phyloP scores from a whole-genome alignment of 1,140 invertebrate species.

The Hylyphantes graminicola region DNA sequence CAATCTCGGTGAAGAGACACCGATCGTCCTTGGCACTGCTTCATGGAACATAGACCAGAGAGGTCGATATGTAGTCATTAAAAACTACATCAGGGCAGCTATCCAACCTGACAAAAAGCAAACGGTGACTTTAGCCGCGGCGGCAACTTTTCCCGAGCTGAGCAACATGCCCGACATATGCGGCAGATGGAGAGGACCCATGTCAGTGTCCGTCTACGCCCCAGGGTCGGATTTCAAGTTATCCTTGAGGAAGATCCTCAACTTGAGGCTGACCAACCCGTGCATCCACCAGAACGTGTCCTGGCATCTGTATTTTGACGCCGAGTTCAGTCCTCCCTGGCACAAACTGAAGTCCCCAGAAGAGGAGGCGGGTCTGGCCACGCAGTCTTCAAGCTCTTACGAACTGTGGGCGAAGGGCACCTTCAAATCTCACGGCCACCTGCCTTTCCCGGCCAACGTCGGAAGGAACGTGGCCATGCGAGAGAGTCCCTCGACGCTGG shows the following conservation, averaged over 20 bases:
- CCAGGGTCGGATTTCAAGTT: conserved; percentile 77
- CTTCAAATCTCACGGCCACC: conserved; percentile 57
- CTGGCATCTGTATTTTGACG: conserved; percentile 64
- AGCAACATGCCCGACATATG: conserved; percentile 66
- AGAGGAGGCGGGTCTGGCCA: conserved; percentile 38
- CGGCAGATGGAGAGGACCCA: conserved; percentile 78
- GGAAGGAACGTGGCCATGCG: conserved; percentile 64
- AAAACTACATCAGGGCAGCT: conserved; percentile 39
- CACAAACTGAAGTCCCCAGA: conserved; percentile 28
- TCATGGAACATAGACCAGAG: conserved; percentile 42
- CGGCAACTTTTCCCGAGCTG: conserved; percentile 20
- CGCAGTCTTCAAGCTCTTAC: neutral
- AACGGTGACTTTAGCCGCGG: conserved; percentile 32
- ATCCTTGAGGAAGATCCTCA: conserved; percentile 73
- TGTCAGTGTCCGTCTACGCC: conserved; percentile 81
- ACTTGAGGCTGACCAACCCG: conserved; percentile 69
- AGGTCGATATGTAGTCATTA: conserved; percentile 21
- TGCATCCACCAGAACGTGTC: conserved; percentile 62
- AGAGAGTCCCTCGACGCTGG: conserved; percentile 62
- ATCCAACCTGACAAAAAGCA: neutral
- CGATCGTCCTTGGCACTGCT: neutral
- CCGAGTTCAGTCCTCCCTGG: conserved; percentile 28
- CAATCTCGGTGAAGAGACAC: conserved; percentile 4
- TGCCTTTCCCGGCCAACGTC: conserved; percentile 66
- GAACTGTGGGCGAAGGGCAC: conserved; percentile 24